These are phyloP conservation scores for Xerus rutilus DNA, from an alignment of 2,797 vertebrate species.

Conservation along the genomic window DNA sequence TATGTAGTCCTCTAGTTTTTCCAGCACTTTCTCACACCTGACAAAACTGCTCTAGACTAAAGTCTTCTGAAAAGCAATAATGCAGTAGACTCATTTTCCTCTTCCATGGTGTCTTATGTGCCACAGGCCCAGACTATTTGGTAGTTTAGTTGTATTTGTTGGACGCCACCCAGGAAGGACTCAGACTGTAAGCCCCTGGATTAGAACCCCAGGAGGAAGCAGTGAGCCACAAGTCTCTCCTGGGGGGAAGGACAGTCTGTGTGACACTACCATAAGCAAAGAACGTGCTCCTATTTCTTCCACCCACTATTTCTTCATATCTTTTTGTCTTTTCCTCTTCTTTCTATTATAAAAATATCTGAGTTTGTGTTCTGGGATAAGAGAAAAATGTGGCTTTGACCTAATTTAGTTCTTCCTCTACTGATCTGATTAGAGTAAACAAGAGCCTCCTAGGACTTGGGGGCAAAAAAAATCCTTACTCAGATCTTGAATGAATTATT, in stretches of 20 bases:
- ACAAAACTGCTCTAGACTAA: not conserved
- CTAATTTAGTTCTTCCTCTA: constrained; percentile 57
- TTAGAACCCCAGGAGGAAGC: not conserved
- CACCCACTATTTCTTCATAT: constrained; percentile 15
- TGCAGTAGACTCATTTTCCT: not conserved
- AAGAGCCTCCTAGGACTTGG: constrained; percentile 56
- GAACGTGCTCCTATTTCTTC: not conserved
- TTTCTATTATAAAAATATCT: constrained; percentile 68
- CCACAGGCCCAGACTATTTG: not conserved
- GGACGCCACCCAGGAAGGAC: not conserved
- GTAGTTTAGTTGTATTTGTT: not conserved
- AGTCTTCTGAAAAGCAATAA: not conserved
- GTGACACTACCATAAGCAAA: not conserved
- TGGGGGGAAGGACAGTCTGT: not conserved
- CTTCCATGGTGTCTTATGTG: no score
- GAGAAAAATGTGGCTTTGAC: constrained; percentile 53
- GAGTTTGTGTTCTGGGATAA: constrained; percentile 72
- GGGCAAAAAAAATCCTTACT: constrained; percentile 30
- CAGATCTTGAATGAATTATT: constrained; percentile 71
- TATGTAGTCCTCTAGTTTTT: not conserved
- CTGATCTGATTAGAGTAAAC: constrained; percentile 79
- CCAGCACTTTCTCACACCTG: constrained; percentile 5
- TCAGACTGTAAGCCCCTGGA: not conserved
- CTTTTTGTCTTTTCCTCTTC: constrained; percentile 45
- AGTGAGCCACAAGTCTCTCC: not conserved